Conservation (phyloP, 2,797 vertebrate genomes). For the Hybognathus amarus region DNA sequence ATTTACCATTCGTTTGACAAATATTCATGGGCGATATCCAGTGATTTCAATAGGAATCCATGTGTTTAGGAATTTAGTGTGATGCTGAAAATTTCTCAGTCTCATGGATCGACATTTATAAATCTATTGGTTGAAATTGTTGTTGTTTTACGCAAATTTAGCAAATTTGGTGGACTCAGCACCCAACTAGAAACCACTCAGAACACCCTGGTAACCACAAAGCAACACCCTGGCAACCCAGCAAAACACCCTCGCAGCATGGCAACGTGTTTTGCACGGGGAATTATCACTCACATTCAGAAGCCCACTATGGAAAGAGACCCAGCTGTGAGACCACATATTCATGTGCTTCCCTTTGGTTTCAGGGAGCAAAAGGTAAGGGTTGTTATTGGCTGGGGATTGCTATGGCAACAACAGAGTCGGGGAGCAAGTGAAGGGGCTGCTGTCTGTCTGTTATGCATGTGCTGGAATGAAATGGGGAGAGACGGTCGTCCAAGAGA, state of each 20-base stretch:
- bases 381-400: slow-evolving; percentile 77
- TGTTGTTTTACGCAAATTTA: neutral
- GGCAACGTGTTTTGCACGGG: neutral
- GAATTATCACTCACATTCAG: neutral
- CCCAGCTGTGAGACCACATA: slow-evolving; percentile 56
- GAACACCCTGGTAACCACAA: neutral
- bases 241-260: neutral
- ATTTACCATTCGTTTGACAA: accelerated
- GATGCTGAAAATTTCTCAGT: neutral
- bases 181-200: neutral
- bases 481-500: neutral
- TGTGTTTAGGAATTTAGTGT: neutral
- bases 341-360: slow-evolving; percentile 66
- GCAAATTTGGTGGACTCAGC: neutral
- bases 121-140: neutral
- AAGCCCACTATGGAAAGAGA: slow-evolving; percentile 22
- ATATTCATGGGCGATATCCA: neutral
- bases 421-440: slow-evolving; percentile 53
- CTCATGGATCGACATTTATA: too few relatives aligned
- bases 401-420: slow-evolving; percentile 78
- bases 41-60: neutral
- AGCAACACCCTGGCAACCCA: neutral
- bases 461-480: slow-evolving; percentile 54
- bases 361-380: slow-evolving; percentile 73
- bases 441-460: slow-evolving; percentile 35